Evolutionary conservation across 2,797 vertebrate genomes (phyloP).

Genomic region (Capromys pilorides): DNA sequence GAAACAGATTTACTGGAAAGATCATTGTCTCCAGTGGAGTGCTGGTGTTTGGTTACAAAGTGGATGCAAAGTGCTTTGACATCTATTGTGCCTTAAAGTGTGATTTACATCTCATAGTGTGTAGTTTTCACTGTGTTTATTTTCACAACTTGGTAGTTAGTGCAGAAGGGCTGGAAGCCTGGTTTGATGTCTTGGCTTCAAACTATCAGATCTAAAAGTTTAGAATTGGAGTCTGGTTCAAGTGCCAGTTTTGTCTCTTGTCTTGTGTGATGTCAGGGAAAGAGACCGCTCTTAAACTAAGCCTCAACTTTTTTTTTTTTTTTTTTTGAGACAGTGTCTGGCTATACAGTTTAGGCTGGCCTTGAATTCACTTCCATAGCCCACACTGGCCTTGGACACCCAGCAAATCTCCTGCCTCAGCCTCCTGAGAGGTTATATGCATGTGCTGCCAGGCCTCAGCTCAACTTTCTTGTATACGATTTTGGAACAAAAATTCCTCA

Average conservation of each 20-base stretch:
- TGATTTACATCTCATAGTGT: conserved; percentile 21
- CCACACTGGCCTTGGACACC: not conserved
- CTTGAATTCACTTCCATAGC: not conserved
- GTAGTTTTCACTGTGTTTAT: conserved; percentile 50
- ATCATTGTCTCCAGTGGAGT: conserved; percentile 20
- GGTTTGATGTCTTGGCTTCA: not conserved
- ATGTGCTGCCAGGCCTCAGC: not conserved
- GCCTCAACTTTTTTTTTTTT: not conserved
- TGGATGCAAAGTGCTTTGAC: conserved; percentile 36
- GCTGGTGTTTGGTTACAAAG: conserved; percentile 63
- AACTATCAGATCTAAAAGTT: not conserved
- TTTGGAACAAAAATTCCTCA: not conserved
- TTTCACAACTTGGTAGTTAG: conserved; percentile 16
- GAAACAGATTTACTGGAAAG: conserved; percentile 38
- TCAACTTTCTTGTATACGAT: not conserved
- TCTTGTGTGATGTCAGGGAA: not conserved
- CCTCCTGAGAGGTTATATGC: not conserved
- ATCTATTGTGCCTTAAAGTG: conserved; percentile 48
- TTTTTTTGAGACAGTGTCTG: not conserved
- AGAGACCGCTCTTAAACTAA: not conserved
- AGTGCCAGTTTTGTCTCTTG: conserved; percentile 4
- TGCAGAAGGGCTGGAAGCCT: not conserved
- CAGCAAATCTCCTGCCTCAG: not conserved
- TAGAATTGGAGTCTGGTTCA: conserved; percentile 6
- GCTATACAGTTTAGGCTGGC: not conserved